Base-by-base conservation (phyloP, 2,888 invertebrate genomes). In the Zelleria hepariella region DNA sequence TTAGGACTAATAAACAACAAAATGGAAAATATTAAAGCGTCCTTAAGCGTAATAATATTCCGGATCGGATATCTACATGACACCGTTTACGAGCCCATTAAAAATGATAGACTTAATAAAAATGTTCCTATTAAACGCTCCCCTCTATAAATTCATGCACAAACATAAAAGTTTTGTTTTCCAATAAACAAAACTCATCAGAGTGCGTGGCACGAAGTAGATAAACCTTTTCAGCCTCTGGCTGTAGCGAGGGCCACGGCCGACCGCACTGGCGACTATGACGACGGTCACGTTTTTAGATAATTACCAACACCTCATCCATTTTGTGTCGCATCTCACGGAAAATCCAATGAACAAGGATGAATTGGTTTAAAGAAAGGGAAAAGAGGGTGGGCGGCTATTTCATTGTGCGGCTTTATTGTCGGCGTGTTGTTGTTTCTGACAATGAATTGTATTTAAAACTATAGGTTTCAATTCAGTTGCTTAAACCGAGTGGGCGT, bases 211-310 rank as follows among this genome's bases (percentile, higher is more conserved):
- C 74, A 70, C 66, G 70, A 68, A 77, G 82, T 78, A 85, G 86
- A 86, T 86, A 86, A 85, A 84, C 82, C 51, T 51, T 20, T 51
- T 53, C n/a, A n/a, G 53, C 53, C 25, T 23, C 25, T 51, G 23
- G 20, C 21, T 20, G 21, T 21, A 20, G 4, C 32, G 5, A 42
- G 15, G 10, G 24, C 53, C 24, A 53, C 53, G 53, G 53, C n/a
- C 25, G 49, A n/a, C n/a, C n/a, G n/a, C n/a, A n/a, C 53, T n/a
- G 53, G 5, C 53, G 76, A 68, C 75, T 84, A 84, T 87, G 86
- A 88, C 83, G 85, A 86, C 86, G 87, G 86, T 87, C 86, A 82
- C 82, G 85, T 85, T 86, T 88, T 87, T 20, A 55, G 32, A 21
- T 88, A 88, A 88, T 88, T 86, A 88, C 84, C 77, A 74, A 67